Evolutionary conservation across 2,888 invertebrate genomes (phyloP), one percentile per base, ranked within the genome.

Genomic region (Chorisops tibialis): DNA sequence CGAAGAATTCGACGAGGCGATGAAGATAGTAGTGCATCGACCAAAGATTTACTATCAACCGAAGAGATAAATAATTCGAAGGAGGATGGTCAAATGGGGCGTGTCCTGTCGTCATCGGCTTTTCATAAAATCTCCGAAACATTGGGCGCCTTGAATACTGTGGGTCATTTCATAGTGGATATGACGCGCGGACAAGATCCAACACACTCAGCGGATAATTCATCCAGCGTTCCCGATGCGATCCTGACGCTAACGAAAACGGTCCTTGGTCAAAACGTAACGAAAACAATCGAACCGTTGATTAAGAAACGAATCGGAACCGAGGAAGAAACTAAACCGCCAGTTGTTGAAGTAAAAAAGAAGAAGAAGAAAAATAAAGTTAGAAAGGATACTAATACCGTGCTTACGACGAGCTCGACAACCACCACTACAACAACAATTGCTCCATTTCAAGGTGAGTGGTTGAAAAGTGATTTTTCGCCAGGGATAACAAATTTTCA

Each of bases 101-200:
- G 85, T 48, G 70, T 85, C 3, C 75, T 85, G 1, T 85, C 85
- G 1, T 81, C 83, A 22, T 82, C 84, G 4, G 83, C 85, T 5
- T 85, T 85, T 66, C 80, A 82, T 60, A 81, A 79, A 68, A 85
- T 85, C 70, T 85, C 85, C 0, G 85, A 85, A 73, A 85, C 85
- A 1, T 72, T 85, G 37, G 92, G 92, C 35, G 93, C 93, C 3
- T 81, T 93, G 14, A 93, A 93, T 68, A 91, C 92, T 1, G 89
- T 93, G 0, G 93, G 93, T 0, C 86, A 88, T 72, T 91, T 90
- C 73, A 81, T 93, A 67, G 90, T 93, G 1, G 91, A 91, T 70
- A 89, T 91, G 82, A 91, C 87, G 0, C 77, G 86, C 7, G 77
- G 78, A 1, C 74, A 75, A 60, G 68, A 69, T 24, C 65, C 67